Base-by-base conservation (phyloP, 1,140 invertebrate species). In the Neodiprion virginianus region DNA sequence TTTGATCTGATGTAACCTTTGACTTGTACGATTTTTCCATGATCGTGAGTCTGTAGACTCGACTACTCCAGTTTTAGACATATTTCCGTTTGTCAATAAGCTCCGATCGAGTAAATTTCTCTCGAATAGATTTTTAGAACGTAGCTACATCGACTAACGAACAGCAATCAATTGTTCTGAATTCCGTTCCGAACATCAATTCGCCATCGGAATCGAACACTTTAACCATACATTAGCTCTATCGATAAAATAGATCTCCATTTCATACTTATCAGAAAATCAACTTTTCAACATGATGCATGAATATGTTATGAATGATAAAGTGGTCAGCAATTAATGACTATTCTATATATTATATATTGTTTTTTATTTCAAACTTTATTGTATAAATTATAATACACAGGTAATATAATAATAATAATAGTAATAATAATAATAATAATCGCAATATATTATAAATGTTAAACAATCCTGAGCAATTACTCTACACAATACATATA, bases 401-500 rank as follows among this genome's bases (percentile, higher is more conserved):
- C 84, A 86, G 85, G 82, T 81, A 84, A 86, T 21, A 21, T 21
- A 21, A 21, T 21, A 21, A 21, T 21, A 21, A 21, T 21, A 21
- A 21, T 21, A 21, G 17, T 21, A 21, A 21, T 53, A 11, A 53
- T 11, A 11, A 53, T 11, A 11, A 84, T 80, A 71, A 82, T 85
- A 82, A 84, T 86, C 69, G 75, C 85, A 86, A 85, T 84, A 86
- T 85, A 85, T 85, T 86, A 85, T 84, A 85, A 86, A 85, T 84
- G 85, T 82, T 84, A 86, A 86, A 86, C 84, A 86, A 86, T 85
- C 84, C 85, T 86, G 85, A 86, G 85, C 84, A 84, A 86, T 85
- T 85, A 85, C 79, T 85, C 83, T 84, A 86, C 80, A 83, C 82
- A 85, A 86, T 84, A 82, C 82, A 82, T 80, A 82, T 81, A 84